Evolutionary conservation across 2,888 invertebrate genomes (phyloP).

Genomic region (Prionchulus punctatus): DNA sequence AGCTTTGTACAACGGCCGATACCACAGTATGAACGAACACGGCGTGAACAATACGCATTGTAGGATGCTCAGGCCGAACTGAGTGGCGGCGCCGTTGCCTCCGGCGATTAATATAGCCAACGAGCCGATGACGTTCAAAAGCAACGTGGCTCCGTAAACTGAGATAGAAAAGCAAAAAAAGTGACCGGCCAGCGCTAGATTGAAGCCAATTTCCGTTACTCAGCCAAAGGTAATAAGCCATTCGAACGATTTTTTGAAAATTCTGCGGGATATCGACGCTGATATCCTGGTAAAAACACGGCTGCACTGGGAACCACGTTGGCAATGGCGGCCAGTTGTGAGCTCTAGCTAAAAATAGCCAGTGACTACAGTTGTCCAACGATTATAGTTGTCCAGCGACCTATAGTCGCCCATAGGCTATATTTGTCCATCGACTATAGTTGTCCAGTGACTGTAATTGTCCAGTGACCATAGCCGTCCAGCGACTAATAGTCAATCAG

Average conservation of each 20-base stretch:
- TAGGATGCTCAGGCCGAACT: constrained; percentile 68
- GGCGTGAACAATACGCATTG: constrained; percentile 81
- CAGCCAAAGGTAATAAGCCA: constrained; percentile 89
- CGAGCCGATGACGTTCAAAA: constrained; percentile 69
- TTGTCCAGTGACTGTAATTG: too few relatives aligned
- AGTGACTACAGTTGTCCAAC: too few relatives aligned
- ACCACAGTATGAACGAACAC: constrained; percentile 96
- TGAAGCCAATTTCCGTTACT: constrained; percentile 49
- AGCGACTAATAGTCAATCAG: not conserved
- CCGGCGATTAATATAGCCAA: constrained; percentile 53
- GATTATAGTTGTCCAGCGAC: too few relatives aligned
- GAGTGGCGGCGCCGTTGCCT: constrained; percentile 15
- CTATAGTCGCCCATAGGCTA: constrained; percentile 13
- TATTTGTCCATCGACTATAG: too few relatives aligned
- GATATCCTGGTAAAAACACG: constrained; percentile 98
- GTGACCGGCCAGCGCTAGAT: not conserved
- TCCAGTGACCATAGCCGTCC: too few relatives aligned
- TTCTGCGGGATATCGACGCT: constrained; percentile 93
- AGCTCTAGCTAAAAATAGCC: constrained; percentile 46
- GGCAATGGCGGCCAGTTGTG: constrained; percentile 99
- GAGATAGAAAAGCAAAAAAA: constrained; percentile 35
- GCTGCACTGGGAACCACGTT: constrained; percentile 69
- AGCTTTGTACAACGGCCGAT: constrained; percentile 94
- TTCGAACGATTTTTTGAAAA: constrained; percentile 85
- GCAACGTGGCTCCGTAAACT: constrained; percentile 74